phyloP scores from a whole-genome alignment of 2,888 invertebrate species.

The Patella pellucida region DNA sequence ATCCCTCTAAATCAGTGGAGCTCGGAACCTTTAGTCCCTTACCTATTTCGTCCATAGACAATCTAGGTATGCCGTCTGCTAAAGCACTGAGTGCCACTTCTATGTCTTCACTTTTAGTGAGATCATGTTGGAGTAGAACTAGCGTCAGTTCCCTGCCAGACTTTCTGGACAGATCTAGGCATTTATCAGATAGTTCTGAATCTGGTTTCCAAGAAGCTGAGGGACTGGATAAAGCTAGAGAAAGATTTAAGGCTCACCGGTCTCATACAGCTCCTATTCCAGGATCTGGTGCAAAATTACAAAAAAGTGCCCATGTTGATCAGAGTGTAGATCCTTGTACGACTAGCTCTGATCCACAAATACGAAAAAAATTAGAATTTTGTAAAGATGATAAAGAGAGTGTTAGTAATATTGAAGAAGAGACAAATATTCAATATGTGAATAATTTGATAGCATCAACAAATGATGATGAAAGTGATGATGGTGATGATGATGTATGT shows the following conservation, averaged over 20 bases:
- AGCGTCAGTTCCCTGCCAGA: conserved; percentile 68
- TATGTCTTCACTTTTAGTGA: conserved; percentile 53
- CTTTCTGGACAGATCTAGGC: conserved; percentile 37
- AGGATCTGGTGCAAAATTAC: conserved; percentile 5
- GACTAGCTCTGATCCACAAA: neutral
- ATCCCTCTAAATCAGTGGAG: conserved; percentile 43
- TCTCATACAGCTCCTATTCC: conserved; percentile 31
- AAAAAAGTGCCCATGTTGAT: neutral
- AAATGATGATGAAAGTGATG: conserved; percentile 54
- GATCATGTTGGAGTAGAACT: conserved; percentile 55
- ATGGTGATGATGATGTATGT: conserved; percentile 49
- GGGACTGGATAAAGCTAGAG: conserved; percentile 3
- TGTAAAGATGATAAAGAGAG: conserved; percentile 39
- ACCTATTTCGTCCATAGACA: conserved; percentile 29
- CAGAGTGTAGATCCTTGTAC: neutral
- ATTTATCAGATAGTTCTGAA: conserved; percentile 13
- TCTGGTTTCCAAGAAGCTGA: conserved; percentile 5
- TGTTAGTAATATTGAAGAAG: conserved; percentile 48
- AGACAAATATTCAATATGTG: conserved; percentile 16
- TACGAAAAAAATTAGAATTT: conserved; percentile 33
- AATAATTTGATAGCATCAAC: conserved; percentile 9
- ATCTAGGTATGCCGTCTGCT: conserved; percentile 24
- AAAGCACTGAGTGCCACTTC: conserved; percentile 42
- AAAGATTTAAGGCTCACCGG: conserved; percentile 25
- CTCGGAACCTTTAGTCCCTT: conserved; percentile 65